Conservation (phyloP, 1,140 invertebrate species). For the Eumeta japonica region DNA sequence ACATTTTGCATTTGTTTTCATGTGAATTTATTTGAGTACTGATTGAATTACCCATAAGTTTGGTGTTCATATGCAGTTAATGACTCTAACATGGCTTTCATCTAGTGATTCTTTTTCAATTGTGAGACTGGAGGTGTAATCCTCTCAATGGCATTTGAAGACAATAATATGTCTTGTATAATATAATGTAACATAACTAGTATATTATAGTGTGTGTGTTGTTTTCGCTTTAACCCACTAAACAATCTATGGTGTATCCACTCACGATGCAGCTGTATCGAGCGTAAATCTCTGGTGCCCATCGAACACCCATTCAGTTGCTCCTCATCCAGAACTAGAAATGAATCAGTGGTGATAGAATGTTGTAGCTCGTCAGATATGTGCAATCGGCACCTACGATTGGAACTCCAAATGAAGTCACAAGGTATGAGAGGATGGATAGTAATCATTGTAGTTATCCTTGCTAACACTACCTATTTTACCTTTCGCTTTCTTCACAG, state of each 20-base stretch:
- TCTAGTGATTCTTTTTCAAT: constrained; percentile 44
- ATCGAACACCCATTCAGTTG: constrained; percentile 54
- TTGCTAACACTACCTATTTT: too few species aligned
- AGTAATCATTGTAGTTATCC: too few species aligned
- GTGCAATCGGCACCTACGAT: constrained; percentile 56
- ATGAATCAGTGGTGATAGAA: constrained; percentile 48
- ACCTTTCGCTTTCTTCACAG: too few species aligned
- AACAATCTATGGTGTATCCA: constrained; percentile 51
- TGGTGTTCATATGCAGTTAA: constrained; percentile 55
- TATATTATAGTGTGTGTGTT: constrained; percentile 53
- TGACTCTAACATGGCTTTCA: constrained; percentile 49
- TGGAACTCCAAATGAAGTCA: constrained; percentile 49
- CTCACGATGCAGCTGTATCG: constrained; percentile 52
- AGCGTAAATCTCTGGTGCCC: constrained; percentile 45
- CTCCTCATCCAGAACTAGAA: constrained; percentile 46
- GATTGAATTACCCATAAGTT: constrained; percentile 48
- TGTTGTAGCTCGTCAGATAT: constrained; percentile 54
- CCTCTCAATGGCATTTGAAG: too few species aligned
- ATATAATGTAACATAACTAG: constrained; percentile 47
- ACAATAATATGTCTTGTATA: constrained; percentile 45
- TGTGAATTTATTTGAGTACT: constrained; percentile 48
- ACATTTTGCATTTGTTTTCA: constrained; percentile 50
- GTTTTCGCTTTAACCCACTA: constrained; percentile 54
- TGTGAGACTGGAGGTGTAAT: too few species aligned
- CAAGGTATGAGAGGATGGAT: constrained; percentile 53